phyloP scores from a whole-genome alignment of 2,113 vertebrate species.

The Azemiops feae region DNA sequence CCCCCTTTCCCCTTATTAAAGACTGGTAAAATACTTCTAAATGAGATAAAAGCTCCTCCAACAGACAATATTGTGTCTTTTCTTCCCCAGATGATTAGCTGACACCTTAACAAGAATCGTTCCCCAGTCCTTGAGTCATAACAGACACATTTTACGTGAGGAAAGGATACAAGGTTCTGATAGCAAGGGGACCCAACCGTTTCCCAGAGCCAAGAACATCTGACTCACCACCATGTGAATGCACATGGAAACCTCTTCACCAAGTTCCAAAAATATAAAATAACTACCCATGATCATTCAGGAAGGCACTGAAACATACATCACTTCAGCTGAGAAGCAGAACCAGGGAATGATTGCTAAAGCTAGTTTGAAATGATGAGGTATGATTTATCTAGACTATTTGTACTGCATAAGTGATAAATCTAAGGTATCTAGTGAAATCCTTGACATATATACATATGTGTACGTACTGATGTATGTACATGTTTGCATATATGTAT shows the following conservation, averaged over 20 bases:
- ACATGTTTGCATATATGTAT: too few relatives aligned
- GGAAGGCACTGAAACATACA: fast-evolving
- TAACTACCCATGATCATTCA: neutral
- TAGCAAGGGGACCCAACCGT: neutral
- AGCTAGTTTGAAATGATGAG: neutral
- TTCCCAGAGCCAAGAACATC: neutral
- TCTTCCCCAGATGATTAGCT: conserved; percentile 40
- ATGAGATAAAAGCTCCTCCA: conserved; percentile 29
- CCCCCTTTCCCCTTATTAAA: neutral
- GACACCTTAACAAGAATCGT: conserved; percentile 34
- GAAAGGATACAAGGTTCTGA: conserved; percentile 19
- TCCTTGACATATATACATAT: too few relatives aligned
- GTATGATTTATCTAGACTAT: neutral
- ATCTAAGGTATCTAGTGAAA: neutral
- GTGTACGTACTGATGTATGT: too few relatives aligned
- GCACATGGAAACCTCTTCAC: neutral
- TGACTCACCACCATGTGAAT: neutral
- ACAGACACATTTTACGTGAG: neutral
- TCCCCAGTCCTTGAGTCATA: conserved; percentile 58
- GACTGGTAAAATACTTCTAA: conserved; percentile 53
- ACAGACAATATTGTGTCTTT: conserved; percentile 3
- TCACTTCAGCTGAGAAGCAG: neutral
- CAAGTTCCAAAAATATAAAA: neutral
- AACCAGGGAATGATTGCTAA: fast-evolving
- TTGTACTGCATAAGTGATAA: neutral